These are phyloP conservation scores for Jordanella pulchra DNA, from an alignment of 2,797 vertebrate genomes.

Conservation along the genomic window DNA sequence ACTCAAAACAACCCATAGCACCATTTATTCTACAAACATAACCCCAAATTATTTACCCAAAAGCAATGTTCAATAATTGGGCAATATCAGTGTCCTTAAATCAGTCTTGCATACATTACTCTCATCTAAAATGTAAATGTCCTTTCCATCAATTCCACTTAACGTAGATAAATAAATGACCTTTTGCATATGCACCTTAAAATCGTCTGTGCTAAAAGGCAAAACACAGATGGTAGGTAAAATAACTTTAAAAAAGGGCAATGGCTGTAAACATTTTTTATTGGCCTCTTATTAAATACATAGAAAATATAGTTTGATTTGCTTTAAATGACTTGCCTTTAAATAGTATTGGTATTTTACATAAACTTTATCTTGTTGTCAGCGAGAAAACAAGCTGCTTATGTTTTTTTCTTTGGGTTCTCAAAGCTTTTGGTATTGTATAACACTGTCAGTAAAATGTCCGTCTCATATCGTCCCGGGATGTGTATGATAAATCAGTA, in stretches of 20 bases:
- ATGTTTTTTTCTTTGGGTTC: constrained; percentile 21
- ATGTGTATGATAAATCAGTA: constrained; percentile 72
- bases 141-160: constrained; percentile 62
- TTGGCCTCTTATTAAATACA: not conserved
- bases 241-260: constrained; percentile 2
- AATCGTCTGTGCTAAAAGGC: constrained; percentile 46
- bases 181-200: constrained; percentile 59
- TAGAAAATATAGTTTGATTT: not conserved
- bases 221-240: constrained; percentile 23
- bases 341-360: not conserved
- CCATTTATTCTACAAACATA: not conserved
- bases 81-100: constrained; percentile 19
- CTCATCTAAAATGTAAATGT: constrained; percentile 62
- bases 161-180: constrained; percentile 63
- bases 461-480: constrained; percentile 46
- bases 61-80: constrained; percentile 1
- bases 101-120: constrained; percentile 19
- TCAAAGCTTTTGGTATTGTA: constrained; percentile 37
- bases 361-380: not conserved
- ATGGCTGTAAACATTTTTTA: not conserved
- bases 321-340: not conserved
- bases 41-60: not conserved
- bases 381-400: constrained; percentile 25
- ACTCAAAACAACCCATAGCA: not conserved
- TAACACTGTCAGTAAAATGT: constrained; percentile 31